Base-by-base conservation (phyloP, 2,797 vertebrate genomes). In the Eulemur rubriventer region DNA sequence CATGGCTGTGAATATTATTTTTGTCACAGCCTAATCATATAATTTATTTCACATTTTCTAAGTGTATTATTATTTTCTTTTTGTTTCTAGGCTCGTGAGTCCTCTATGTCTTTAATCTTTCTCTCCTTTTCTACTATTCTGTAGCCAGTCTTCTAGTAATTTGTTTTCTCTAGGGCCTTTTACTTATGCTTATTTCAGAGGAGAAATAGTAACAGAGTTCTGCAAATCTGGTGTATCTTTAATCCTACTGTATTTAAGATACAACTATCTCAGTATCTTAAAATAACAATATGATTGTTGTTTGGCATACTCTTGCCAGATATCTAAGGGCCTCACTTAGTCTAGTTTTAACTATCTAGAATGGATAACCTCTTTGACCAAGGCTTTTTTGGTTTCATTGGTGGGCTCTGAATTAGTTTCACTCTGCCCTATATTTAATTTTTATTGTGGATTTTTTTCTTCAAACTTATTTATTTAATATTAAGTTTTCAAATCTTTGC, bases 1-100 rank as follows among this genome's bases (percentile, higher is more conserved):
- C 89, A 89, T 48, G 14, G 30, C 87, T 92, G 48, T 95, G 50
- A 90, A 72, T 96, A n/a, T 89, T 96, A 73, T 93, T 94, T 93
- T 92, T 90, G 50, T 95, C 20, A 80, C 16, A 80, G 35, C 38
- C 10, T 67, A 48, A 43, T 83, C 46, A 57, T 69, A 69, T 1
- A 55, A 4, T 79, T 89, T 89, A 38, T 38, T 72, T 73, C n/a
- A 57, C 33, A 48, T 93, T 89, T 89, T 93, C 33, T 79, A 85
- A 55, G 38, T 94, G 46, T 94, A 33, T 70, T 57, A 22, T 57
- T 91, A 55, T 89, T 80, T 72, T 89, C n/a, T 75, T 86, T 63
- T 59, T 91, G 38, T 92, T 91, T 87, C 38, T 9, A 80, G 52
- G 20, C 46, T 7, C 18, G 79, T 70, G 22, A 73, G 33, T 94